Conservation (phyloP, 2,113 vertebrate species). For the Nothocercus nigrocapillus region DNA sequence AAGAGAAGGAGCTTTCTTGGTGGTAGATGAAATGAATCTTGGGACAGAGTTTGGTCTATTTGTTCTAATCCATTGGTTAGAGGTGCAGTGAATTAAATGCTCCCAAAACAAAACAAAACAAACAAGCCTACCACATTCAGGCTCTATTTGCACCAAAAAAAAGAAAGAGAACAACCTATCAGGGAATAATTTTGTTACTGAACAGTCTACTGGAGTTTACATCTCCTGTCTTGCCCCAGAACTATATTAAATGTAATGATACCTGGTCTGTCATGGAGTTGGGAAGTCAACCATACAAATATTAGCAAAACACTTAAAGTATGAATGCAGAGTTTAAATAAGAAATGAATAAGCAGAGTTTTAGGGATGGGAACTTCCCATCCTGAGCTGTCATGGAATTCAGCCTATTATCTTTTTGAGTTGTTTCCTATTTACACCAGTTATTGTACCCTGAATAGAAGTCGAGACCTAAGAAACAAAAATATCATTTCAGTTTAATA, state of each 20-base stretch:
- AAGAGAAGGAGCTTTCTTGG: background rate
- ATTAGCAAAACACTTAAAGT: background rate
- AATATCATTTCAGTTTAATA: background rate
- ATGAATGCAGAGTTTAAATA: rapidly evolving
- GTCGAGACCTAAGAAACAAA: background rate
- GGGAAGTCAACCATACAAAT: background rate
- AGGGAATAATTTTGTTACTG: background rate
- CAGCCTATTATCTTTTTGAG: background rate
- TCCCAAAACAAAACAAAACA: background rate
- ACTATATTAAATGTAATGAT: background rate
- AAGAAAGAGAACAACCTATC: background rate
- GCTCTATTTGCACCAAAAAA: background rate
- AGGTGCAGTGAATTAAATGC: background rate
- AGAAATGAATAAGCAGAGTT: background rate
- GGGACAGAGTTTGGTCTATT: background rate
- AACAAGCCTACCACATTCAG: background rate
- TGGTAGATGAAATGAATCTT: background rate
- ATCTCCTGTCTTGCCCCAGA: background rate
- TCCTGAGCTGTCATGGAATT: background rate
- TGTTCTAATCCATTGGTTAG: background rate
- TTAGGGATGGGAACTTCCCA: background rate
- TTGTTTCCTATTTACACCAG: background rate
- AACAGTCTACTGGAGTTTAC: background rate
- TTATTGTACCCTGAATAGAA: background rate
- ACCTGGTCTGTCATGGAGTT: background rate